These are phyloP conservation scores for Cathartes aura DNA, from an alignment of 2,113 vertebrate species.

Conservation along the genomic window DNA sequence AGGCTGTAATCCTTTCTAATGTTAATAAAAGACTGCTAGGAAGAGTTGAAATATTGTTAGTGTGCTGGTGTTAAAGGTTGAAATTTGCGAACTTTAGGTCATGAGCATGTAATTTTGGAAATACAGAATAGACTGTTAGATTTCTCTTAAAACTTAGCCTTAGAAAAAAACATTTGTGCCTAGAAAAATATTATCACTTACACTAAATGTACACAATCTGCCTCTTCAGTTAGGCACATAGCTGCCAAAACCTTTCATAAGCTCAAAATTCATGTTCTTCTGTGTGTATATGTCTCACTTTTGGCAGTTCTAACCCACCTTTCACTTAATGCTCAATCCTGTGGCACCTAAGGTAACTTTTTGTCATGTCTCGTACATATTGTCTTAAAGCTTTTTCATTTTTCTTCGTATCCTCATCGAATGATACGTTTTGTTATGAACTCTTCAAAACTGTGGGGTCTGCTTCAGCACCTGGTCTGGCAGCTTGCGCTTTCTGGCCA, in stretches of 20 bases:
- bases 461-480: background rate
- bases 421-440: background rate
- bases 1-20: background rate
- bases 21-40: background rate
- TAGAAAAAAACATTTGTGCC: background rate
- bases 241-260: background rate
- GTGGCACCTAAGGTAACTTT: background rate
- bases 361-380: background rate
- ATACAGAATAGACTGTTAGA: background rate
- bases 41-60: background rate
- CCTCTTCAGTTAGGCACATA: background rate
- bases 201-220: background rate
- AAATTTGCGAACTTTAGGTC: background rate
- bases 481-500: background rate
- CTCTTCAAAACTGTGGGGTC: background rate
- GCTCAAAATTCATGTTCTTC: background rate
- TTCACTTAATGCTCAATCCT: background rate
- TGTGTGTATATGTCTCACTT: background rate
- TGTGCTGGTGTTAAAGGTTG: background rate
- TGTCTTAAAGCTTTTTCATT: background rate
- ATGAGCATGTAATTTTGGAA: background rate
- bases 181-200: background rate
- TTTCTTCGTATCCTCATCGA: background rate
- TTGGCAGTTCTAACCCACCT: background rate
- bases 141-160: background rate